Evolutionary conservation across 2,888 invertebrate species (phyloP), one percentile per base, ranked within the genome.

Genomic region (Stenchaetothrips biformis): DNA sequence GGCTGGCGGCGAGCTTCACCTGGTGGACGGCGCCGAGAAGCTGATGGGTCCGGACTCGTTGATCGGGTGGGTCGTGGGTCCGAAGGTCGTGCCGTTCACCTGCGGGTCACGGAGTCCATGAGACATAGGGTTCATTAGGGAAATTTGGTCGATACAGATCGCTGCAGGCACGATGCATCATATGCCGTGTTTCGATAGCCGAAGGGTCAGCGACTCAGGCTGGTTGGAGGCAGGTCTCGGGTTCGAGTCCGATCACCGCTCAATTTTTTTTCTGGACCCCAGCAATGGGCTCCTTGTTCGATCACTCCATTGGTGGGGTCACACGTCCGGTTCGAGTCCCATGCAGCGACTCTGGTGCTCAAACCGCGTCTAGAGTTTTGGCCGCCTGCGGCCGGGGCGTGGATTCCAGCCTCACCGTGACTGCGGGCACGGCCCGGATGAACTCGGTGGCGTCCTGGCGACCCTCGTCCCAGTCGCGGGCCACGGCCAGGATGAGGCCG

Each of bases 401-500:
- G 53, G 53, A 6, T 11, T 2, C 53, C 13, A 21, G 7, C 6
- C 67, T 74, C 25, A 74, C 67, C 21, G 67, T 9, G 3, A 74
- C 25, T 1, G 67, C 67, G 21, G 67, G 67, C 21, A 74, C 67
- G 25, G 67, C 25, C 21, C 67, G 67, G 67, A 74, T 25, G 25
- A 74, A 74, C 67, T 74, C 67, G 67, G 67, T 74, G 67, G 25
- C 67, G 21, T 74, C 67, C 67, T 25, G 21, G 25, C 67, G 67
- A 25, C 67, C 67, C 67, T 25, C 7, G 67, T 74, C 67, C 67
- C 67, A 74, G 67, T 74, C 67, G 67, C 25, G 67, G 21, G 25
- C 67, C 67, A 74, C 67, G 25, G 67, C 67, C 67, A 74, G 67
- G 67, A 74, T 74, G 67, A 74, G 67, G 67, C 25, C 25, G 67